A percentile compares a stretch with the other conserved stretches of the same genome.
These are phyloP conservation scores for Dynastes maya DNA, from an alignment of 2,888 invertebrate genomes.

Conservation along the genomic window DNA sequence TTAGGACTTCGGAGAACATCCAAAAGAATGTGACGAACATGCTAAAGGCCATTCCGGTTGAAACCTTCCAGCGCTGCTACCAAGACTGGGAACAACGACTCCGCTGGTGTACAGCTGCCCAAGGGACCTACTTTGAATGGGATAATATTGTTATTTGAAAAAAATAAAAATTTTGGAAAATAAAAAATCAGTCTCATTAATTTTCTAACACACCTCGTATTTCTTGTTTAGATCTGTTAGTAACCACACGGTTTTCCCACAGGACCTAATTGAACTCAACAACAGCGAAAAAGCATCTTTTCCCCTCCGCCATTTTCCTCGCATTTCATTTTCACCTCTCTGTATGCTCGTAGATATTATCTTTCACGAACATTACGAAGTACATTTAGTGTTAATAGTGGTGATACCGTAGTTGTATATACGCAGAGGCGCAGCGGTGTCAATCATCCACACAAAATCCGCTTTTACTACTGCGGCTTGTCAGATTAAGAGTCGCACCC, in stretches of 20 bases:
- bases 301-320: background rate
- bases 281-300: background rate
- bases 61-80: no score
- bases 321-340: slow-evolving; percentile 16
- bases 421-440: slow-evolving; percentile 60
- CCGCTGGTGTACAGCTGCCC: no score
- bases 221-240: no score
- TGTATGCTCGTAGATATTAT: slow-evolving; percentile 35
- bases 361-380: slow-evolving; percentile 45
- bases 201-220: no score
- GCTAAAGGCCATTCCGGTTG: no score
- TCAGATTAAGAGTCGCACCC: slow-evolving; percentile 65
- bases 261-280: background rate
- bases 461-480: slow-evolving; percentile 66
- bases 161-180: no score
- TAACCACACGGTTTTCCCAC: background rate
- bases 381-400: slow-evolving; percentile 44
- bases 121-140: no score
- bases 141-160: no score
- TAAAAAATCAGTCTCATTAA: no score
- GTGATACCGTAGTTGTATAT: slow-evolving; percentile 16
- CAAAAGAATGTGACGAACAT: no score
- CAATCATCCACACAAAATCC: slow-evolving; percentile 66
- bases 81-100: no score
- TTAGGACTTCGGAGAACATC: no score